Evolutionary conservation across 2,797 vertebrate species (phyloP).

Genomic region (Labroides dimidiatus): DNA sequence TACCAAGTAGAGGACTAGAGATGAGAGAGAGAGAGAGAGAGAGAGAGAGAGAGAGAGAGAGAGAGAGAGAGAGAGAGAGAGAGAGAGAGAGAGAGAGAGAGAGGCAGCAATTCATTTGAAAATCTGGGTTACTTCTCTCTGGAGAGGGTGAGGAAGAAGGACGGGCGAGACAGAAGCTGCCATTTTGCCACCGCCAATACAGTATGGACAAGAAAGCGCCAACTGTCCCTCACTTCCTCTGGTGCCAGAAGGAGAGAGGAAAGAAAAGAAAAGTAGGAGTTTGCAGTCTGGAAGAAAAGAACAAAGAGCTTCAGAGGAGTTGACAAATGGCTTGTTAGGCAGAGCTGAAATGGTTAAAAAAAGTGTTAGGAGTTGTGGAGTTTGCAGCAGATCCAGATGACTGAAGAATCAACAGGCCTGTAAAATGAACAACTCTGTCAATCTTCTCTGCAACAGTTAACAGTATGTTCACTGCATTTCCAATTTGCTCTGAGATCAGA

Average conservation of each 20-base stretch:
- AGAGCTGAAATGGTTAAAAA: conserved; percentile 24
- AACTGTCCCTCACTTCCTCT: conserved; percentile 64
- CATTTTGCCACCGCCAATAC: conserved; percentile 75
- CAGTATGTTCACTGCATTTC: conserved; percentile 24
- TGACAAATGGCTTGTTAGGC: conserved; percentile 19
- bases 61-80: conserved; percentile 51
- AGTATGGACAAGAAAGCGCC: conserved; percentile 57
- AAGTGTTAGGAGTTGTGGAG: conserved; percentile 16
- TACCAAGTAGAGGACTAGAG: conserved; percentile 76
- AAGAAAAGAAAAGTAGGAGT: conserved; percentile 1
- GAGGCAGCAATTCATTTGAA: conserved; percentile 85
- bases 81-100: conserved; percentile 68
- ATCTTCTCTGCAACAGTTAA: conserved; percentile 43
- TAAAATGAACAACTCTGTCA: conserved; percentile 47
- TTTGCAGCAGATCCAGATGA: conserved; percentile 34
- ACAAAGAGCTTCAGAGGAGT: conserved; percentile 18
- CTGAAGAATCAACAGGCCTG: conserved; percentile 56
- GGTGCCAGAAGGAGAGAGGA: conserved; percentile 49
- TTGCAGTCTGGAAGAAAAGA: conserved; percentile 41
- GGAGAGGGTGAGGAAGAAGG: conserved; percentile 80
- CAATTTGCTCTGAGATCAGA: conserved; percentile 53
- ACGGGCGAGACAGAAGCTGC: conserved; percentile 72
- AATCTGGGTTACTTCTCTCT: conserved; percentile 89
- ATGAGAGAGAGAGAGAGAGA: conserved; percentile 53
- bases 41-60: conserved; percentile 40